These are phyloP conservation scores for Panulirus ornatus DNA, from an alignment of 1,140 invertebrate genomes.

Conservation along the genomic window DNA sequence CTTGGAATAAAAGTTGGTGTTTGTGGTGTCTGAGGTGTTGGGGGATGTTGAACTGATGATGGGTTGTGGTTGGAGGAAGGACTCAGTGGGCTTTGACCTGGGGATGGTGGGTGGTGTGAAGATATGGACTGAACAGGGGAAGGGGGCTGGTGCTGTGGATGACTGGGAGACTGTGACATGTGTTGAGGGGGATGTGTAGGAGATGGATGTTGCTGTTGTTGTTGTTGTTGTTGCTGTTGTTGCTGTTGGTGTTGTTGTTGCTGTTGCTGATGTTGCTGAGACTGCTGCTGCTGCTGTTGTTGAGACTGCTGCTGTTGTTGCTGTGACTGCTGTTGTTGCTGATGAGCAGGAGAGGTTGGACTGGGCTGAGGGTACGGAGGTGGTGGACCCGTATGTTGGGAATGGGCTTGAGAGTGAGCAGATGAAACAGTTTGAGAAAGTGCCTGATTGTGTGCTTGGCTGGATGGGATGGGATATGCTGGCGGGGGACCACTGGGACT, in stretches of 20 bases:
- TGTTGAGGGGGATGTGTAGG: too few relatives aligned
- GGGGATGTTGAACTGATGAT: constrained; percentile 49
- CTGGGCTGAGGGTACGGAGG: constrained; percentile 56
- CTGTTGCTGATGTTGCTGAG: constrained; percentile 40
- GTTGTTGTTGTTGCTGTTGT: constrained; percentile 54
- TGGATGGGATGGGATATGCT: constrained; percentile 52
- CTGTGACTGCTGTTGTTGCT: constrained; percentile 41
- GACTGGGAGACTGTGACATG: constrained; percentile 53
- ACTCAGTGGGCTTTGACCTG: constrained; percentile 56
- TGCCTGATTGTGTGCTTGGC: constrained; percentile 34
- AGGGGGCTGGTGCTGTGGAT: constrained; percentile 53
- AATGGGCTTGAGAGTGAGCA: constrained; percentile 37
- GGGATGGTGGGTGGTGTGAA: constrained; percentile 54
- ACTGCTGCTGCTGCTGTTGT: constrained; percentile 41
- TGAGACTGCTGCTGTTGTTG: constrained; percentile 47
- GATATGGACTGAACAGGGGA: constrained; percentile 61
- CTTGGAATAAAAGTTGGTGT: constrained; percentile 57
- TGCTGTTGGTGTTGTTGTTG: constrained; percentile 58
- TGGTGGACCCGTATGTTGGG: constrained; percentile 55
- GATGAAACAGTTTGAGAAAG: constrained; percentile 49
- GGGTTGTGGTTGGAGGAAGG: constrained; percentile 20
- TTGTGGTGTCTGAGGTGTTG: constrained; percentile 59
- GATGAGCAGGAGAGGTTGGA: constrained; percentile 49
- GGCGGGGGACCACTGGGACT: constrained; percentile 52
- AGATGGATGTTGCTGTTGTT: constrained; percentile 50